Base-by-base conservation (phyloP, 2,797 vertebrate genomes). In the Babyrousa celebensis region DNA sequence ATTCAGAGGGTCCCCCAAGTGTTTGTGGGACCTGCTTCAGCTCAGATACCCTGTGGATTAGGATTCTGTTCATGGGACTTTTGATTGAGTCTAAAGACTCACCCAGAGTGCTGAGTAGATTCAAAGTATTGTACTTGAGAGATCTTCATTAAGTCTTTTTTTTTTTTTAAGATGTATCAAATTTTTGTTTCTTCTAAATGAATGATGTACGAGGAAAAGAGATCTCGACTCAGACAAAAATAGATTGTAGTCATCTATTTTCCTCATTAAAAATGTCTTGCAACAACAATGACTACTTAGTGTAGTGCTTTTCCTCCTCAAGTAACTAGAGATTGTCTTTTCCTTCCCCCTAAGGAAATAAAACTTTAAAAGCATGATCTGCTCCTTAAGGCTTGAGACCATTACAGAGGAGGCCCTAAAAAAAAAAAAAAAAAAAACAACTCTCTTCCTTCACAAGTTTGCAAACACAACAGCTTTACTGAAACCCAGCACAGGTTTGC, bases 391-490 rank as follows among this genome's bases (percentile, higher is more conserved):
- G 65, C 27, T 91, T 0, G 0, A 89, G 36, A 96, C 62, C 94
- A 12, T 93, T 75, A 85, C 1, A 48, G 27, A 68, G n/a, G 1
- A 71, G n/a, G 1, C 43, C 72, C 43, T 93, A 40, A 96, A 88
- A 67, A 83, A 67, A 94, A 95, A 95, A 94, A 29, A 92, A 40
- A 96, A 88, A 67, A 83, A 67, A 94, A 95, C 94, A 94, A 29
- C 52, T 74, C 0, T 14, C 91, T 92, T 92, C 43, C 36, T 93
- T 94, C 72, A 85, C 58, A 89, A 86, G 29, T 97, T 96, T 91
- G 83, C 72, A 92, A 70, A 25, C 65, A 82, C 65, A 93, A 67
- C 56, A 79, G 43, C 12, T 5, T 82, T 75, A 40, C 63, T 36
- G 67, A 75, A 79, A 91, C 27, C 32, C 17, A 85, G 18, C 5